Base-by-base conservation (phyloP, 2,888 invertebrate species). In the Sceliomorpha sp. region DNA sequence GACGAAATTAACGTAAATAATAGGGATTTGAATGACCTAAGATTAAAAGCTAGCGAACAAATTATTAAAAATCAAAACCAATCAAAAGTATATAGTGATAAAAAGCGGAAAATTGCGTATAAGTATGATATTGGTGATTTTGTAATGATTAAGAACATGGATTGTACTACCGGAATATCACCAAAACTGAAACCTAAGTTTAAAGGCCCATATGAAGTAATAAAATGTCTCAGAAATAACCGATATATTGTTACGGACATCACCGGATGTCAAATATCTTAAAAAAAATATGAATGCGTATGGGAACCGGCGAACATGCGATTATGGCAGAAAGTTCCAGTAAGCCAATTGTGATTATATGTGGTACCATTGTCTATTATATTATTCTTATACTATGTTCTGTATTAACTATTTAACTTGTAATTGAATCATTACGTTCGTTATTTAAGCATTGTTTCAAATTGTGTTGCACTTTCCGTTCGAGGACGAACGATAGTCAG, bases 41-140 rank as follows among this genome's bases (percentile, higher is more conserved):
- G 62, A 27, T 10, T 9, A 1, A 53, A 40, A 15, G 53, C 53
- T 10, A 40, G 32, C 10, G 15, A 45, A 26, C 78, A 56, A 17
- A 67, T 9, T 71, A 75, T 29, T 75, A 72, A 60, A 71, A 75
- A 51, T 24, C 37, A 29, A 63, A 68, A 48, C 75, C 68, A 68
- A 64, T 78, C n/a, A 2, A 55, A 27, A 44, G 12, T n/a, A 0
- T 17, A 44, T 15, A 9, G 8, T 7, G 10, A 44, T 50, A 72
- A 56, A 14, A 76, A 51, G 1, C 29, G 20, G 24, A 45, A 76
- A 55, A 12, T 10, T 10, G 63, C 42, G n/a, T 12, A 42, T 36
- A 15, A 26, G 9, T 56, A 64, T 36, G 42, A 56, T 34, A 31
- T 37, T 7, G 64, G 59, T 1, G 64, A 72, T 27, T 55, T 50